Base-by-base conservation (phyloP, 2,797 vertebrate genomes). In the Pachyuromys duprasi region DNA sequence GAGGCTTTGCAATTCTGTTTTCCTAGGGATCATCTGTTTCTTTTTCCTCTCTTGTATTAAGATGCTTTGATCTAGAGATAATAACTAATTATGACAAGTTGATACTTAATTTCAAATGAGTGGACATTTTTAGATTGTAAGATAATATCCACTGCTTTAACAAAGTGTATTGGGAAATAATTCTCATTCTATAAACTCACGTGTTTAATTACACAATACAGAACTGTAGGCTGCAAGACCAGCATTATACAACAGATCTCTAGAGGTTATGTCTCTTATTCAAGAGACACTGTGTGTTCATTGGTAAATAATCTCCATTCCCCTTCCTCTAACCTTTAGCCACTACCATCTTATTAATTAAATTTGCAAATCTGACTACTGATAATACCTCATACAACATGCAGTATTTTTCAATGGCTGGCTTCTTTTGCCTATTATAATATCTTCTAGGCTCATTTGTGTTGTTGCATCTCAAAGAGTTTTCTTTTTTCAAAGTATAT, bases 41-140 rank as follows among this genome's bases (percentile, higher is more conserved):
- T 60, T 12, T 42, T 89, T 36, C 55, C 57, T 74, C 4, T 86
- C 36, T 74, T 49, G 11, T 62, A 86, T 62, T 33, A 78, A 76
- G 74, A 87, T 62, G 45, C 93, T 89, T 93, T 22, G 20, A 53
- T 72, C 81, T 90, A 78, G n/a, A 90, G 26, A 75, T 88, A 87
- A 63, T 89, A 81, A 81, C 8, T 91, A 91, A 93, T 90, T 13
- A 78, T 72, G 53, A 75, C 31, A 69, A 67, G 36, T n/a, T 94
- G 63, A 89, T 33, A 63, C 33, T 72, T 42, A 72, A 57, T 87
- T 89, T 90, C 42, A 87, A 93, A 93, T 39, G 90, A 95, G 20
- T 81, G 22, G 20, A n/a, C 18, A 26, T 70, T 53, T 87, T 70
- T 33, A 31, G 72, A 33, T 72, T 62, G 20, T 65, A 84, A 81